Evolutionary conservation across 2,888 invertebrate species (phyloP).

Genomic region (Sclerodermus sp.): DNA sequence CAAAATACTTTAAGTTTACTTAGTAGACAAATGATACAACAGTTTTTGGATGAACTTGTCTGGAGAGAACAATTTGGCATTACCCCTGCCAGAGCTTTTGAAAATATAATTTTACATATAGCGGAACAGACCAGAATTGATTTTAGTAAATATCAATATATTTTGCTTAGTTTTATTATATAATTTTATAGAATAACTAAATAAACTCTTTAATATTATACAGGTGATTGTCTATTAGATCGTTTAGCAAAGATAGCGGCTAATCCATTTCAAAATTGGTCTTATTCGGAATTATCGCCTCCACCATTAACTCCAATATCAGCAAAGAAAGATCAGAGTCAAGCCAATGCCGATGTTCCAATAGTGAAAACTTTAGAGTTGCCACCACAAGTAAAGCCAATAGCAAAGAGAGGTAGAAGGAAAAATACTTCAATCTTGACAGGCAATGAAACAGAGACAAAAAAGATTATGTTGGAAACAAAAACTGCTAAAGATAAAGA

Average conservation of each 20-base stretch:
- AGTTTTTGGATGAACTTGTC: conserved; percentile 85
- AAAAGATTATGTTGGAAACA: conserved; percentile 28
- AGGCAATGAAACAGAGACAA: conserved; percentile 55
- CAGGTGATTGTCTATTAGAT: conserved; percentile 56
- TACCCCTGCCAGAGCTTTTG: conserved; percentile 76
- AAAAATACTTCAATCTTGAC: conserved; percentile 33
- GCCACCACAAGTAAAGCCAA: conserved; percentile 26
- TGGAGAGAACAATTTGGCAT: conserved; percentile 87
- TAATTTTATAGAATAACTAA: conserved; percentile 1
- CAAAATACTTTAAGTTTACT: conserved; percentile 82
- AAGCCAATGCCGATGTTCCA: conserved; percentile 17
- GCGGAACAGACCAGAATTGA: conserved; percentile 77
- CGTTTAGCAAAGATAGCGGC: conserved; percentile 59
- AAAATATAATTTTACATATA: conserved; percentile 77
- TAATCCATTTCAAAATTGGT: conserved; percentile 72
- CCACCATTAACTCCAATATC: conserved; percentile 37
- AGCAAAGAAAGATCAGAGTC: conserved; percentile 24
- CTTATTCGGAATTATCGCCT: conserved; percentile 37
- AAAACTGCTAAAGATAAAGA: conserved; percentile 24
- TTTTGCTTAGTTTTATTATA: not conserved
- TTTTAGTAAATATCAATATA: conserved; percentile 59
- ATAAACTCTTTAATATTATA: conserved; percentile 16
- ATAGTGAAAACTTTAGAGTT: conserved; percentile 17
- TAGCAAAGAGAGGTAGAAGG: conserved; percentile 46
- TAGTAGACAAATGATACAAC: conserved; percentile 84